Evolutionary conservation across 2,888 invertebrate genomes (phyloP).

Genomic region (Luperina testacea): DNA sequence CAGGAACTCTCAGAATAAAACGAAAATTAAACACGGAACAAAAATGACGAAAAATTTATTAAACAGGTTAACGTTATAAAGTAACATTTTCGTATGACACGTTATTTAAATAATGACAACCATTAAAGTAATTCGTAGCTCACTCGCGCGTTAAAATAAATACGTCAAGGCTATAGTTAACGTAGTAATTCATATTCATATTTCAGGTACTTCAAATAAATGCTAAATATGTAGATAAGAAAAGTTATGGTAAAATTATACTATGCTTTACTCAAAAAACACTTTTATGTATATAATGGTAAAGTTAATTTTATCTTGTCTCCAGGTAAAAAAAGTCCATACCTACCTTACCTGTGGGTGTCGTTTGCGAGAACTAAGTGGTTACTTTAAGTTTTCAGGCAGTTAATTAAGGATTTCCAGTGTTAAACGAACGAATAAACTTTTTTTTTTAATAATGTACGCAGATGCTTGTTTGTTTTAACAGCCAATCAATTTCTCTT

Average conservation of each 20-base stretch:
- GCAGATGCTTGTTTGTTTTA: background rate
- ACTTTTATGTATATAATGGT: background rate
- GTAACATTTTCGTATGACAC: background rate
- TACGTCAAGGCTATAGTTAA: slow-evolving; percentile 12
- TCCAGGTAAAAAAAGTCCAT: slow-evolving; percentile 8
- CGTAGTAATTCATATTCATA: slow-evolving; percentile 49
- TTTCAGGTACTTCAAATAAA: slow-evolving; percentile 38
- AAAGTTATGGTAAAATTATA: slow-evolving; percentile 26
- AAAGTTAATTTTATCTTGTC: slow-evolving; percentile 18
- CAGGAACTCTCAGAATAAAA: background rate
- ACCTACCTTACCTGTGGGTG: slow-evolving; percentile 7
- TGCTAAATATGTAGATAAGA: slow-evolving; percentile 41
- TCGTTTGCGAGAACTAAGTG: slow-evolving; percentile 32
- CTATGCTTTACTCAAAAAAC: background rate
- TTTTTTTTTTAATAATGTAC: background rate
- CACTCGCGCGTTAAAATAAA: slow-evolving; percentile 31
- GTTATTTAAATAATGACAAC: slow-evolving; percentile 16
- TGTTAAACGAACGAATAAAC: background rate
- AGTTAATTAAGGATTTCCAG: slow-evolving; percentile 26
- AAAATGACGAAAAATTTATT: background rate
- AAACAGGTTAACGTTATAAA: background rate
- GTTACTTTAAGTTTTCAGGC: slow-evolving; percentile 32
- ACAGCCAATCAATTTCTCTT: background rate
- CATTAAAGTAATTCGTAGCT: slow-evolving; percentile 19
- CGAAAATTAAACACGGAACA: background rate